Percentiles rank a stretch among this genome's conserved stretches.
phyloP scores from a whole-genome alignment of 2,888 invertebrate species.

The Pristionchus japonicus region DNA sequence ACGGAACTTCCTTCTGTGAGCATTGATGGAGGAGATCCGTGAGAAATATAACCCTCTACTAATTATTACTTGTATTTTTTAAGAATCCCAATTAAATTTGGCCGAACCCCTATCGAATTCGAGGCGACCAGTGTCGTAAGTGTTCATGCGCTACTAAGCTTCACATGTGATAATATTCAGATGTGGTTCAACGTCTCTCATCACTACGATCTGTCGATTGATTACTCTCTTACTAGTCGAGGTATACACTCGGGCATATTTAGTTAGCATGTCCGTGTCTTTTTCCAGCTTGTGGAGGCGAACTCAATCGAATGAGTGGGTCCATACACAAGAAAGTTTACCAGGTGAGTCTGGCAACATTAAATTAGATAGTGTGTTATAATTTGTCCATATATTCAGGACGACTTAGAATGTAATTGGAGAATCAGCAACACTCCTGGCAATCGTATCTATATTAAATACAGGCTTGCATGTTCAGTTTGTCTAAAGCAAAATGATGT shows the following conservation, averaged over 20 bases:
- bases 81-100: neutral
- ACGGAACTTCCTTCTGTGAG: neutral
- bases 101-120: neutral
- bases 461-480: neutral
- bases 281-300: neutral
- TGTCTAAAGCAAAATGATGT: neutral
- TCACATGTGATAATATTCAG: too few species aligned
- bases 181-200: neutral
- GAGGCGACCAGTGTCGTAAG: neutral
- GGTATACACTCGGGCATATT: neutral
- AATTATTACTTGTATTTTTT: neutral
- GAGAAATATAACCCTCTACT: neutral
- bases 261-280: neutral
- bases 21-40: neutral
- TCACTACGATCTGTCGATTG: neutral
- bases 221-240: neutral
- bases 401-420: neutral
- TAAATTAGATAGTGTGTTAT: too few species aligned
- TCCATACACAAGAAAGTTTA: neutral
- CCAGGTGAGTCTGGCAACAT: neutral
- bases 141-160: neutral
- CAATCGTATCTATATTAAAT: neutral
- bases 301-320: neutral
- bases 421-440: neutral
- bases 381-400: too few species aligned